Percentiles rank a stretch among this genome's conserved stretches.
Evolutionary conservation across 2,113 vertebrate species (phyloP).

Genomic region (Percopsis transmontana): DNA sequence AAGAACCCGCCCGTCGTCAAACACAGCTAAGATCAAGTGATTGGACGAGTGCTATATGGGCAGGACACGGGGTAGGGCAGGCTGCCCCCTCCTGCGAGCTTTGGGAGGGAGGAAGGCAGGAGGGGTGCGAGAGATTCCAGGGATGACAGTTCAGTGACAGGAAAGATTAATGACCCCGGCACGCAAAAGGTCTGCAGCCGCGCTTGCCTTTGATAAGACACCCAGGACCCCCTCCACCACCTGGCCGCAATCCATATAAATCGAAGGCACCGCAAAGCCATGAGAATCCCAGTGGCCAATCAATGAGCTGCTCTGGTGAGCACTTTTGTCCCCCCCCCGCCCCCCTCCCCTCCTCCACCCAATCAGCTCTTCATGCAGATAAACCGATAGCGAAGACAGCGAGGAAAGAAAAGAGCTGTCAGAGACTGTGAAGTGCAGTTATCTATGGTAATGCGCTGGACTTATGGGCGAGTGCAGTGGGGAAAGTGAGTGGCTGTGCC

Average conservation of each 20-base stretch:
- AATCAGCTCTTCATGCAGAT: constrained; percentile 47
- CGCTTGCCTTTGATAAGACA: constrained; percentile 54
- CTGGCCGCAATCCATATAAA: constrained; percentile 56
- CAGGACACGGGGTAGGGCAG: constrained; percentile 30
- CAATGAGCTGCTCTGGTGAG: constrained; percentile 47
- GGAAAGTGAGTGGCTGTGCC: background rate
- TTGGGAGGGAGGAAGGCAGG: constrained; percentile 11
- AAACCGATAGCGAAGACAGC: constrained; percentile 46
- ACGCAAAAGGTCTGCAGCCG: constrained; percentile 60
- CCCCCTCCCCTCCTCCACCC: background rate
- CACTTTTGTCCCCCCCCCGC: constrained; percentile 12
- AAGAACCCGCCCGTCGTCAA: constrained; percentile 49
- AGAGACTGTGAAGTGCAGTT: constrained; percentile 47
- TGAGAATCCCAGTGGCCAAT: constrained; percentile 57
- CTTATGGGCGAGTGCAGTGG: constrained; percentile 7
- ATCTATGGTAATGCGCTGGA: constrained; percentile 50
- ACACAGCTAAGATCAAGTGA: constrained; percentile 63
- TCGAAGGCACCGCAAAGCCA: constrained; percentile 38
- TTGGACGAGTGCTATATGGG: constrained; percentile 52
- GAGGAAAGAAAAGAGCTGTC: constrained; percentile 49
- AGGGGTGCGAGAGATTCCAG: constrained; percentile 38
- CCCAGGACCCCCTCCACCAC: constrained; percentile 33
- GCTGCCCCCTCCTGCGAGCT: constrained; percentile 8
- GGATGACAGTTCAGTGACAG: constrained; percentile 60
- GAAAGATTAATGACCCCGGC: constrained; percentile 67